phyloP scores from a whole-genome alignment of 2,797 vertebrate genomes.

The Choloepus didactylus region DNA sequence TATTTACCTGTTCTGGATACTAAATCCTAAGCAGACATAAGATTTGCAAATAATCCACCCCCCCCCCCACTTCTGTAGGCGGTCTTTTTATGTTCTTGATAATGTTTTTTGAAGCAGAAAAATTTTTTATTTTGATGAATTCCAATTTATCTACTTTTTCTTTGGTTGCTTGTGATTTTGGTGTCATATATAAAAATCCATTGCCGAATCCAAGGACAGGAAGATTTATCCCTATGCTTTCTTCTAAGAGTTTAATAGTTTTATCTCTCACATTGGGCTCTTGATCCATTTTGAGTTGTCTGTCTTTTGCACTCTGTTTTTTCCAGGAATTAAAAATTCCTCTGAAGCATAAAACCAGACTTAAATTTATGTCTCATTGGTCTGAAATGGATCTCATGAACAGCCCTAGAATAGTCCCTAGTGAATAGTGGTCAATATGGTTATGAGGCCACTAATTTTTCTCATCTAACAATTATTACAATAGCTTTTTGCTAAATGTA shows the following conservation, averaged over 20 bases:
- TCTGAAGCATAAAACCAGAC: neutral
- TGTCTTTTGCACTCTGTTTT: neutral
- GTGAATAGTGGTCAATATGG: neutral
- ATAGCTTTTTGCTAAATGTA: too few relatives aligned
- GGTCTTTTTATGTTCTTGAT: neutral
- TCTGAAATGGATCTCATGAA: neutral
- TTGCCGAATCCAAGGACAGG: too few relatives aligned
- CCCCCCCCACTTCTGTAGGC: neutral
- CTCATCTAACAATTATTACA: too few relatives aligned
- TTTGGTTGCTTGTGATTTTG: neutral
- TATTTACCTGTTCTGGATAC: neutral
- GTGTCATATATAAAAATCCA: neutral
- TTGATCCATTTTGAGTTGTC: neutral
- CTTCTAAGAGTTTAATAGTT: neutral
- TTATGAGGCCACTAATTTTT: neutral
- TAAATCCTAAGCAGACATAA: neutral
- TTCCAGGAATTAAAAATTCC: neutral
- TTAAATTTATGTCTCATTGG: neutral
- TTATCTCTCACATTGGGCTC: neutral
- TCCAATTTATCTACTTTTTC: neutral
- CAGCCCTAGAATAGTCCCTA: neutral
- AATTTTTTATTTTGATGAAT: neutral
- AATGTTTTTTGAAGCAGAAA: too few relatives aligned
- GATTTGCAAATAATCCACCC: neutral
- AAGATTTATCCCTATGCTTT: neutral